Evolutionary conservation across 2,797 vertebrate genomes (phyloP).

Genomic region (Bradypodion ventrale): DNA sequence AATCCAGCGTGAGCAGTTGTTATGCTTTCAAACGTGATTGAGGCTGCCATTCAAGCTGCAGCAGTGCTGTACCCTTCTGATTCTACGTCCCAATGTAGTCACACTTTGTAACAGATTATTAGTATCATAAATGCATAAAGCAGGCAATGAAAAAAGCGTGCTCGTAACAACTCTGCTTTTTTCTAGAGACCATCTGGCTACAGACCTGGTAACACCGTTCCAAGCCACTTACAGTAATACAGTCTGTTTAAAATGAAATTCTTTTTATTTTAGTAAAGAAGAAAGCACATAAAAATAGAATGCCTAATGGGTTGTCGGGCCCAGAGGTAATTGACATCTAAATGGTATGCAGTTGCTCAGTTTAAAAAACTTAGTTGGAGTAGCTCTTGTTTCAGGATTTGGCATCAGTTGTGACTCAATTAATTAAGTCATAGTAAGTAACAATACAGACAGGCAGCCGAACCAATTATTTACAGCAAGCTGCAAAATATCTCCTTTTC

Average conservation of each 20-base stretch:
- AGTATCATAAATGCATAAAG: background rate
- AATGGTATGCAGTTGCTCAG: conserved; percentile 27
- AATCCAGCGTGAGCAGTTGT: too few relatives aligned
- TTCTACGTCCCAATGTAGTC: too few relatives aligned
- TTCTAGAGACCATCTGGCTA: background rate
- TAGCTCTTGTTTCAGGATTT: conserved; percentile 24
- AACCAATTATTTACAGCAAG: conserved; percentile 44
- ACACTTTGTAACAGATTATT: background rate
- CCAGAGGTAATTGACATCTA: conserved; percentile 16
- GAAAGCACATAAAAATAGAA: conserved; percentile 38
- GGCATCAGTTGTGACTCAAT: conserved; percentile 33
- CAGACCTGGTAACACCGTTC: background rate
- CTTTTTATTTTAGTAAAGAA: background rate
- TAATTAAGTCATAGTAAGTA: conserved; percentile 47
- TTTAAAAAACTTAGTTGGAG: conserved; percentile 17
- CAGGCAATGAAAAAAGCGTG: background rate
- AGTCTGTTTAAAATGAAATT: background rate
- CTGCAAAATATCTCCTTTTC: conserved; percentile 23
- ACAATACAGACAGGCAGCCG: conserved; percentile 7
- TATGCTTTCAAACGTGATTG: too few relatives aligned
- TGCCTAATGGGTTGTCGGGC: conserved; percentile 20
- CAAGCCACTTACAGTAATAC: background rate
- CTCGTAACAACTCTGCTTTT: background rate
- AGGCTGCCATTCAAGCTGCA: too few relatives aligned
- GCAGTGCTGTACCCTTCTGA: background rate